These are phyloP conservation scores for Girardinichthys multiradiatus DNA, from an alignment of 2,113 vertebrate species.

Conservation along the genomic window DNA sequence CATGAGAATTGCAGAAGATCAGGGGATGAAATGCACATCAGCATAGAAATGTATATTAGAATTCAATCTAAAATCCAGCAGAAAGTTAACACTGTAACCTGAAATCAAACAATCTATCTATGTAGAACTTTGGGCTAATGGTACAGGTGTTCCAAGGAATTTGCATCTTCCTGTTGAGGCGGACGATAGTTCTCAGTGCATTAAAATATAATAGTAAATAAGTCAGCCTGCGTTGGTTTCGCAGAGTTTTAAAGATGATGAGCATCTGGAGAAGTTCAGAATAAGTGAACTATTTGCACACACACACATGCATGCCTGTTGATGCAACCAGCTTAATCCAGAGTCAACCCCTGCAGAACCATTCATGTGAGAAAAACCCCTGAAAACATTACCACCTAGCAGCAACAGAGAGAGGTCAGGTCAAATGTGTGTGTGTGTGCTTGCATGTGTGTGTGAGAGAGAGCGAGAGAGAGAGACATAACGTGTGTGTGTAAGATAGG, in stretches of 20 bases:
- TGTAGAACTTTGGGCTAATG: too few species aligned
- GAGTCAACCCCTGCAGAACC: slow-evolving; percentile 59
- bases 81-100: too few species aligned
- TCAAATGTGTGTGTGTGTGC: neutral
- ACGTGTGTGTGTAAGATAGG: neutral
- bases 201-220: neutral
- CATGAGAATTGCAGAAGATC: slow-evolving; percentile 49
- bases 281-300: neutral
- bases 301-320: neutral
- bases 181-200: too few species aligned
- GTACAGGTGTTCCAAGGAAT: too few species aligned
- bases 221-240: neutral
- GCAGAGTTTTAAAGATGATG: neutral
- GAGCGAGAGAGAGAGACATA: too few species aligned
- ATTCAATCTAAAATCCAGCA: slow-evolving; percentile 34
- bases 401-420: slow-evolving; percentile 17
- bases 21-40: slow-evolving; percentile 25
- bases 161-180: too few species aligned
- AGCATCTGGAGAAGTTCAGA: too few species aligned
- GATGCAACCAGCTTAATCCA: slow-evolving; percentile 44
- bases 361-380: slow-evolving; percentile 60
- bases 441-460: neutral
- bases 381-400: slow-evolving; percentile 48
- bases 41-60: slow-evolving; percentile 21
- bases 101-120: neutral